Conservation (phyloP, 1,140 invertebrate species). For the Drosophila murphyi region DNA sequence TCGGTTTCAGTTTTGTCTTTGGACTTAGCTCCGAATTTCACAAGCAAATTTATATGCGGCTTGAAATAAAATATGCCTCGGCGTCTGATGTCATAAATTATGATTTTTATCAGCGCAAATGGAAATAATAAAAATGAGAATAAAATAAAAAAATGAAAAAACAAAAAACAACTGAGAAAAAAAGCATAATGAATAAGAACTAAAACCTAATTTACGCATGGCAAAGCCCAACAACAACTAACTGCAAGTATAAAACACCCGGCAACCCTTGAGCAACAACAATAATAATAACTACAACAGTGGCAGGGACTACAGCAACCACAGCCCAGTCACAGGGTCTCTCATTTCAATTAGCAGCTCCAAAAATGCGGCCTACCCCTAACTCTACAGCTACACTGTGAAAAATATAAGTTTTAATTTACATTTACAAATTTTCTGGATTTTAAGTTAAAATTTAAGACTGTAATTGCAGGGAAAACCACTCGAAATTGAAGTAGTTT, state of each 20-base stretch:
- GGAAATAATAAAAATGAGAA: slow-evolving; percentile 74
- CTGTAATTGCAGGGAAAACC: no score
- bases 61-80: slow-evolving; percentile 68
- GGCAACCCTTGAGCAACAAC: slow-evolving; percentile 31
- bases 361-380: slow-evolving; percentile 33
- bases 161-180: slow-evolving; percentile 40
- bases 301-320: slow-evolving; percentile 30
- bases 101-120: slow-evolving; percentile 83
- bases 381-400: slow-evolving; percentile 15
- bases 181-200: slow-evolving; percentile 49
- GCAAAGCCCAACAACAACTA: slow-evolving; percentile 26
- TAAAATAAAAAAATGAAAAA: slow-evolving; percentile 52
- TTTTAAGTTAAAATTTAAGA: no score
- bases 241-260: slow-evolving; percentile 57
- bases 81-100: slow-evolving; percentile 81
- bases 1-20: slow-evolving; percentile 24
- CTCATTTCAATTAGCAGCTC: slow-evolving; percentile 63
- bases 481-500: no score
- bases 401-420: not conserved
- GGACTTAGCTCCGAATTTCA: slow-evolving; percentile 7
- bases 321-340: slow-evolving; percentile 34
- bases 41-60: slow-evolving; percentile 37
- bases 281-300: slow-evolving; percentile 15
- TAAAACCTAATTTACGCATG: slow-evolving; percentile 76
- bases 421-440: no score